A percentile compares a stretch with the other conserved stretches of the same genome.
Conservation (phyloP, 1,140 invertebrate genomes). For the Leucophenga varia region DNA sequence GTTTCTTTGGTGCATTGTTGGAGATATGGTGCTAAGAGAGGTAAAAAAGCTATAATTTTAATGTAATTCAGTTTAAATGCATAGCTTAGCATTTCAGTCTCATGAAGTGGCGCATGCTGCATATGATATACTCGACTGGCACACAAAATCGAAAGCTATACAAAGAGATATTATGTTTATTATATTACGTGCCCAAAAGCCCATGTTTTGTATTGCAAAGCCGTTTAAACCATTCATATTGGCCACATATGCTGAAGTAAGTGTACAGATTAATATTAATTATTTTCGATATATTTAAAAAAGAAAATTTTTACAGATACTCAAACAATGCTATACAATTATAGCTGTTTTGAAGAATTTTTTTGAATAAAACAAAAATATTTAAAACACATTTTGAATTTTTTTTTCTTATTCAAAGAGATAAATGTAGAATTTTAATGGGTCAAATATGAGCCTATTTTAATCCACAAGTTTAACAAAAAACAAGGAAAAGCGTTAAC, state of each 20-base stretch:
- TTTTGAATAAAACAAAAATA: too few species aligned
- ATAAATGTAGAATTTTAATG: too few species aligned
- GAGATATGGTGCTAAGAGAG: conserved; percentile 28
- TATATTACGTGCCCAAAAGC: conserved; percentile 33
- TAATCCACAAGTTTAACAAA: too few species aligned
- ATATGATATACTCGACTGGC: conserved; percentile 33
- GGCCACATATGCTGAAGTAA: conserved; percentile 36
- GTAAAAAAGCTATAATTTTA: conserved; percentile 11
- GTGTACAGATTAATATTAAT: too few species aligned
- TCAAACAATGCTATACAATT: conserved; percentile 34
- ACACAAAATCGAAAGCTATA: conserved; percentile 23
- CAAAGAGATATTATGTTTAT: conserved; percentile 35
- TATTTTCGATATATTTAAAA: too few species aligned
- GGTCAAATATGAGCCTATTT: too few species aligned
- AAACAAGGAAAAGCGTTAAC: too few species aligned
- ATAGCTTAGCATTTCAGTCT: conserved; percentile 18
- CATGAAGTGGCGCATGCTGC: conserved; percentile 35
- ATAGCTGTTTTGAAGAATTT: conserved; percentile 30
- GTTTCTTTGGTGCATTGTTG: conserved; percentile 35
- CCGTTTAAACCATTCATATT: conserved; percentile 35
- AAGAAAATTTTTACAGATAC: conserved; percentile 24
- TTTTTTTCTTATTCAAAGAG: too few species aligned
- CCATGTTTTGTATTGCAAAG: conserved; percentile 26
- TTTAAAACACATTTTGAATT: too few species aligned
- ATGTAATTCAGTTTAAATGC: neutral